Base-by-base conservation (phyloP, 2,797 vertebrate genomes). In the Bucorvus abyssinicus region DNA sequence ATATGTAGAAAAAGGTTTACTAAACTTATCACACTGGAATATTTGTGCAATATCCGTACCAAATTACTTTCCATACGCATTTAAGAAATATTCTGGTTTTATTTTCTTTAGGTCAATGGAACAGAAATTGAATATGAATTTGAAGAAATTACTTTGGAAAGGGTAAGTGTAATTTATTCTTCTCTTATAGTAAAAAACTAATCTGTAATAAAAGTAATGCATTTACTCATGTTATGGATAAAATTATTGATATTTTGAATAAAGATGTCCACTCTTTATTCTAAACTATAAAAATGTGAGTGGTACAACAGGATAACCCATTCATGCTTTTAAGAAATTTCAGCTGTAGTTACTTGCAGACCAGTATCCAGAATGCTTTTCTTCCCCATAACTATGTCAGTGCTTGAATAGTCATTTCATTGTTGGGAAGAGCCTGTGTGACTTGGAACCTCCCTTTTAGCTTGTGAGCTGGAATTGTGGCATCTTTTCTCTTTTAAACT, bases 111-210 rank as follows among this genome's bases (percentile, higher is more conserved):
- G 99, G 99, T 99, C 97, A 99, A 99, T 82, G 99, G 99, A 93
- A 99, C 99, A 94, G 99, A 99, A 98, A 99, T 99, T 92, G 99
- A 99, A 98, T 99, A 99, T 97, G 99, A 99, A 97, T 99, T 99
- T 98, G 99, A 99, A 98, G 99, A 99, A 98, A 99, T 99, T 97
- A 99, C 99, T 95, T 93, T 99, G 95, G 99, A 99, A 90, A 98
- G 99, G 98, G 99, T 99, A 98, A 99, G 99, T 98, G 27, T 60
- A 49, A 90, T 73, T 77, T 74, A 23, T 47, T 81, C 18, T 95
- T 49, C 32, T 65, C 23, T 67, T 60, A 45, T 3, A 74, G 76
- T 78, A 52, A 44, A 45, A 75, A 61, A 55, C 14, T 89, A 18
- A 73, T 32, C 52, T 69, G 3, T 56, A 68, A 57, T 61, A 60